phyloP scores from a whole-genome alignment of 2,113 vertebrate genomes.

The Proteles cristata region DNA sequence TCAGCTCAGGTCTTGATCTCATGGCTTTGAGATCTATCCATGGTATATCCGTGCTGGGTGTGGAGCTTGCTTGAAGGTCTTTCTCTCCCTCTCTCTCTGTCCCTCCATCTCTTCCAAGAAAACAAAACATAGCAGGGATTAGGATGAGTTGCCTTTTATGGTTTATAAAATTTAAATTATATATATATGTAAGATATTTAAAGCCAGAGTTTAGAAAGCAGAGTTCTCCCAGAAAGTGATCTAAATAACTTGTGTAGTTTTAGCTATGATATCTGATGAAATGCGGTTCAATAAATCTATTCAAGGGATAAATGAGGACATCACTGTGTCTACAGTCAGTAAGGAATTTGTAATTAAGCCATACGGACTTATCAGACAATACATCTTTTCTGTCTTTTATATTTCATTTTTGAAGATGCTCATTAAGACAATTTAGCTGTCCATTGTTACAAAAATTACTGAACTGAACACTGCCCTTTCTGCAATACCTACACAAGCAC shows the following conservation, averaged over 20 bases:
- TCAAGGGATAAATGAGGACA: background rate
- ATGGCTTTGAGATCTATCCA: no score
- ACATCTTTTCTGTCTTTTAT: background rate
- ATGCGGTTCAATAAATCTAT: background rate
- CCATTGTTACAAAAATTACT: background rate
- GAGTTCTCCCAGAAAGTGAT: background rate
- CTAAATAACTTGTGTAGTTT: background rate
- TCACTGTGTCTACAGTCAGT: background rate
- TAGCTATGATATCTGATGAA: background rate
- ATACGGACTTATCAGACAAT: background rate
- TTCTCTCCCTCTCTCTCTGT: no score
- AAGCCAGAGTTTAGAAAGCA: background rate
- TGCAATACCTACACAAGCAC: background rate
- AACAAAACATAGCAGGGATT: background rate
- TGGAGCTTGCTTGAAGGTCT: no score
- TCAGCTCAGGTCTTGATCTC: no score
- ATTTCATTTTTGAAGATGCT: slow-evolving; percentile 30
- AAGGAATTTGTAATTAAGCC: background rate
- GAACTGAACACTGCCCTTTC: background rate
- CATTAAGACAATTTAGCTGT: background rate
- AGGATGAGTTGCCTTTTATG: background rate
- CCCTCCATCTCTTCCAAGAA: no score
- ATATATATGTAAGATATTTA: background rate
- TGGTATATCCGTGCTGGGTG: no score
- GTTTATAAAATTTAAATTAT: background rate